These are phyloP conservation scores for Coelogynopora nodosa DNA, from an alignment of 2,888 invertebrate species.

Conservation along the genomic window DNA sequence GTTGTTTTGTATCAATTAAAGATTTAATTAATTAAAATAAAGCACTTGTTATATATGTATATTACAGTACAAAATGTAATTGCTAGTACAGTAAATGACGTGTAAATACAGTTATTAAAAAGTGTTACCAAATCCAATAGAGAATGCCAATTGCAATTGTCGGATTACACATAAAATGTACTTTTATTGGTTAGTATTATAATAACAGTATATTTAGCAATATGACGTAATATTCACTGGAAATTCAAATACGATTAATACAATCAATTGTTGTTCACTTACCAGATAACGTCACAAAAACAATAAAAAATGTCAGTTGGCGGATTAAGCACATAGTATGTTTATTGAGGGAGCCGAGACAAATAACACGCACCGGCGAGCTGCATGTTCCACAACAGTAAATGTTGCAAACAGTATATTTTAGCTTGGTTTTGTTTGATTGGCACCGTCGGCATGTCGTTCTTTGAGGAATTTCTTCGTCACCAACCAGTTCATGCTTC, in stretches of 20 bases:
- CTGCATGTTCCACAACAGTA: constrained; percentile 37
- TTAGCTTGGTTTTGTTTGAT: constrained; percentile 35
- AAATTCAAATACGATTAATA: background rate
- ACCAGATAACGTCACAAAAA: background rate
- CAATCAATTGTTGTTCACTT: background rate
- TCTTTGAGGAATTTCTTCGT: background rate
- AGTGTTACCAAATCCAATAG: background rate
- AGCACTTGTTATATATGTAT: background rate
- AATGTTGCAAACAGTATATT: constrained; percentile 14
- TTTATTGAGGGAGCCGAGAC: background rate
- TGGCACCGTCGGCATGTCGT: background rate
- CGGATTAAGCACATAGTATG: background rate
- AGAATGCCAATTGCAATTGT: background rate
- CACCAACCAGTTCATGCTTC: background rate
- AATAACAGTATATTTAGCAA: background rate
- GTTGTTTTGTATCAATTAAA: background rate
- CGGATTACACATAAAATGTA: background rate
- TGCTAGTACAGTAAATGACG: background rate
- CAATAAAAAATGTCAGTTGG: background rate
- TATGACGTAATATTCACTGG: background rate
- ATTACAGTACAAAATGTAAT: background rate
- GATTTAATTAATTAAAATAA: background rate
- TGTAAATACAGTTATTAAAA: background rate
- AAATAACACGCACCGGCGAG: background rate
- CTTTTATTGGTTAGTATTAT: background rate